These are phyloP conservation scores for Meriones unguiculatus DNA, from an alignment of 2,113 vertebrate species.

Conservation along the genomic window DNA sequence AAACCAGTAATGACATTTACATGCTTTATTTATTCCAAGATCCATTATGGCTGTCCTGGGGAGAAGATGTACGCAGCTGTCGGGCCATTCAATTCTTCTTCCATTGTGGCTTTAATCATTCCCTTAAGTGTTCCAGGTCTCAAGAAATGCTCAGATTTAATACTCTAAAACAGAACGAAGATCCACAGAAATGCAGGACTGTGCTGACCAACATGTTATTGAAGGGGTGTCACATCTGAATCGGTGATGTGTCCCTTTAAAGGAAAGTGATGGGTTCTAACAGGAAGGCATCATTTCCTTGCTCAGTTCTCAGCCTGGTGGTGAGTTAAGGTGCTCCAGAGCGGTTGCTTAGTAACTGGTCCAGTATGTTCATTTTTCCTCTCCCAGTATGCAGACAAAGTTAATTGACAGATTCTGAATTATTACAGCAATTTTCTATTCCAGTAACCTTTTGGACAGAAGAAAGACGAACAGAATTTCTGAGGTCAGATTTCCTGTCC, in stretches of 20 bases:
- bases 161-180: neutral
- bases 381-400: conserved; percentile 38
- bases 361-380: conserved; percentile 64
- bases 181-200: neutral
- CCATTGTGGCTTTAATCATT: neutral
- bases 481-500: conserved; percentile 37
- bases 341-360: conserved; percentile 74
- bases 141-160: conserved; percentile 41
- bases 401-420: conserved; percentile 72
- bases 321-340: conserved; percentile 32
- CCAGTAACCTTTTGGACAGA: conserved; percentile 59
- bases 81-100: neutral
- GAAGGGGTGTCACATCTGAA: neutral
- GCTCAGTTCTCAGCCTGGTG: conserved; percentile 11
- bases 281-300: neutral
- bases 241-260: neutral
- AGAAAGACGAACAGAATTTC: conserved; percentile 56
- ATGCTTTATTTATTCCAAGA: neutral
- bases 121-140: neutral
- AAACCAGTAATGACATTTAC: neutral
- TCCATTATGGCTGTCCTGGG: neutral
- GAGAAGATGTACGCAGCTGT: neutral
- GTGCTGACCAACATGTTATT: neutral
- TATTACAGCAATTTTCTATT: conserved; percentile 69
- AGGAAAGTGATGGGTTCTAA: neutral